Base-by-base conservation (phyloP, 2,113 vertebrate species). In the Mustela nigripes region DNA sequence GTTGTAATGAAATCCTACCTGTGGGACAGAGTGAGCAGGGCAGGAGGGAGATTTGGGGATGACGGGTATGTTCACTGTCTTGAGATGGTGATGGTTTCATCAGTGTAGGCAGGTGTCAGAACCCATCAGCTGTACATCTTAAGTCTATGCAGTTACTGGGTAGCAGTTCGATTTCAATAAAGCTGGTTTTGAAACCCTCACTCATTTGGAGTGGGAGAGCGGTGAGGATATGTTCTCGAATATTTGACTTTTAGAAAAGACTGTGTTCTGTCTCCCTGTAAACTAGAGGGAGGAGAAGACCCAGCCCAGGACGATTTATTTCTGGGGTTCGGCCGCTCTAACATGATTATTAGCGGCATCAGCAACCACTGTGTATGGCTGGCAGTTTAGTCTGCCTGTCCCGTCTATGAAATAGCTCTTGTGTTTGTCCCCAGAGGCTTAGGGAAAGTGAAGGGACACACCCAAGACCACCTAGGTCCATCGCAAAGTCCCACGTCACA, bases 211-310 rank as follows among this genome's bases (percentile, higher is more conserved):
- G 60, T 14, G 60, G 74, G 63, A 88, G 74, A 67, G 48, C 67
- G 18, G 0, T 24, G 65, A 69, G 65, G 73, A 89, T 82, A 53
- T 0, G 2, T n/a, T 60, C 95, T 62, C 78, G 91, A 69, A 78
- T n/a, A 39, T 83, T 97, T 53, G 93, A 71, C 96, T 96, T 97
- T 91, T 78, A 95, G 91, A 63, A 86, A 82, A 87, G 36, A 56
- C 42, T 2, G 50, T 58, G 1, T 71, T 82, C 92, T 58, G 74
- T 53, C 0, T 58, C 39, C 1, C 21, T 80, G 42, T 31, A 12
- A 48, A 21, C 33, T 36, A 2, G 1, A 3, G 28, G 22, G 74
- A 58, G 79, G 73, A 74, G 36, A 26, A 92, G 90, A 48, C 19
- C 50, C 24, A 16, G 58, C 56, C 14, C 1, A 21, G 89, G 42